Evolutionary conservation across 2,797 vertebrate species (phyloP).

Genomic region (Phrynocephalus guinanensis): DNA sequence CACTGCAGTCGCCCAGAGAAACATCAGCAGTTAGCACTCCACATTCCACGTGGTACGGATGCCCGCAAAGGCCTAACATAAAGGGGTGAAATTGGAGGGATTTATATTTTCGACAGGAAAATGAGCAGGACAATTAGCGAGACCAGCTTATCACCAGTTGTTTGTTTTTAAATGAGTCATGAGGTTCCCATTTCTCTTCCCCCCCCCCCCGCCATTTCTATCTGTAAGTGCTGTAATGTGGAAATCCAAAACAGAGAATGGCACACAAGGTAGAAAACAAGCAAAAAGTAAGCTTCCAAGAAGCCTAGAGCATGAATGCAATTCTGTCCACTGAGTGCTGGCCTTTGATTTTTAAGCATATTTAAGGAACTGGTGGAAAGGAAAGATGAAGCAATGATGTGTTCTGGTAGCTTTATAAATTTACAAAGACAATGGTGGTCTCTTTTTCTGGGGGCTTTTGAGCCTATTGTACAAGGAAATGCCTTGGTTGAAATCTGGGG

Average conservation of each 20-base stretch:
- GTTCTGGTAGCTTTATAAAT: not conserved
- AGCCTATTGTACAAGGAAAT: not conserved
- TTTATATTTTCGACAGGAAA: not conserved
- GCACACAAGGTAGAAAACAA: no score
- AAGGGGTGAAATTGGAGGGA: not conserved
- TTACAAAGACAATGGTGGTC: not conserved
- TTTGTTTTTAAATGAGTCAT: not conserved
- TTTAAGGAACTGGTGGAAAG: not conserved
- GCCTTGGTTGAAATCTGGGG: not conserved
- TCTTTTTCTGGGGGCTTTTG: not conserved
- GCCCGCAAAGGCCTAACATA: not conserved
- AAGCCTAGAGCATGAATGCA: slow-evolving; percentile 34
- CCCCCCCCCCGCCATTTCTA: not conserved
- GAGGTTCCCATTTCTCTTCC: not conserved
- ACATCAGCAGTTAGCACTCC: not conserved
- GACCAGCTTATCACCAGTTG: not conserved
- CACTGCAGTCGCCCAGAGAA: not conserved
- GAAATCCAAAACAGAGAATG: not conserved
- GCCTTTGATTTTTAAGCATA: not conserved
- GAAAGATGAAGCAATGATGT: not conserved
- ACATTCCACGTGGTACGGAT: not conserved
- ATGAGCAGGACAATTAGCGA: slow-evolving; percentile 6
- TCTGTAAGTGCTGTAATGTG: not conserved
- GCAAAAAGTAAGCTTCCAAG: slow-evolving; percentile 41
- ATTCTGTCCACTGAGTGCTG: not conserved